phyloP scores from a whole-genome alignment of 2,888 invertebrate species.

The Nysson spinosus region DNA sequence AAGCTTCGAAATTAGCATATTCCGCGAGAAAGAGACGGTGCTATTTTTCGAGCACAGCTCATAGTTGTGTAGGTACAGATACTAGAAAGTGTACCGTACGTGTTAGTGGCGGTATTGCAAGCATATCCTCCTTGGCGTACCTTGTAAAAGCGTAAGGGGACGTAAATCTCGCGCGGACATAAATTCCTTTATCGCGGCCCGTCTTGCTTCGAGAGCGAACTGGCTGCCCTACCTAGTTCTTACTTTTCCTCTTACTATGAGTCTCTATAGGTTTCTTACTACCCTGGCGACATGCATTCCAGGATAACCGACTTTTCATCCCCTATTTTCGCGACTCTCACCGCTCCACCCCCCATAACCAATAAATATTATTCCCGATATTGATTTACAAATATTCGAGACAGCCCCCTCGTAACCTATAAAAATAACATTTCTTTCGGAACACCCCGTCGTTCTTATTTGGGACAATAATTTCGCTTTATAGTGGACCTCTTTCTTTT shows the following conservation, averaged over 20 bases:
- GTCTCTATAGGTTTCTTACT: conserved; percentile 37
- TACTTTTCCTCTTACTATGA: conserved; percentile 44
- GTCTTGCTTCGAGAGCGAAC: conserved; percentile 46
- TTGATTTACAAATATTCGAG: conserved; percentile 9
- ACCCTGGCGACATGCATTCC: conserved; percentile 37
- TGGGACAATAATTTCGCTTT: too few species aligned
- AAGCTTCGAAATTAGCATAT: too few species aligned
- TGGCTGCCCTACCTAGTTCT: conserved; percentile 38
- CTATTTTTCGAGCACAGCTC: background rate
- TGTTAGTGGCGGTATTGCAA: conserved; percentile 16
- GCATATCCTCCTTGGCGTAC: conserved; percentile 39
- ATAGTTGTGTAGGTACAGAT: background rate
- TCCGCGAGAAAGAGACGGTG: too few species aligned
- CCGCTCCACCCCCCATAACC: background rate
- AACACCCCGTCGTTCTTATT: too few species aligned
- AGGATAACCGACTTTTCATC: conserved; percentile 14
- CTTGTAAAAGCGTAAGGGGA: conserved; percentile 59
- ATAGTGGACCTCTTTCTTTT: too few species aligned
- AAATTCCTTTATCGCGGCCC: conserved; percentile 68
- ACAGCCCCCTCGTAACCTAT: background rate
- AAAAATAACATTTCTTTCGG: too few species aligned
- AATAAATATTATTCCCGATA: conserved; percentile 27
- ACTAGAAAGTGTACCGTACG: conserved; percentile 8
- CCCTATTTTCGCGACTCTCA: conserved; percentile 5
- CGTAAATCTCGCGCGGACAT: conserved; percentile 69